Conservation (phyloP, 2,113 vertebrate genomes). For the Spea bombifrons region DNA sequence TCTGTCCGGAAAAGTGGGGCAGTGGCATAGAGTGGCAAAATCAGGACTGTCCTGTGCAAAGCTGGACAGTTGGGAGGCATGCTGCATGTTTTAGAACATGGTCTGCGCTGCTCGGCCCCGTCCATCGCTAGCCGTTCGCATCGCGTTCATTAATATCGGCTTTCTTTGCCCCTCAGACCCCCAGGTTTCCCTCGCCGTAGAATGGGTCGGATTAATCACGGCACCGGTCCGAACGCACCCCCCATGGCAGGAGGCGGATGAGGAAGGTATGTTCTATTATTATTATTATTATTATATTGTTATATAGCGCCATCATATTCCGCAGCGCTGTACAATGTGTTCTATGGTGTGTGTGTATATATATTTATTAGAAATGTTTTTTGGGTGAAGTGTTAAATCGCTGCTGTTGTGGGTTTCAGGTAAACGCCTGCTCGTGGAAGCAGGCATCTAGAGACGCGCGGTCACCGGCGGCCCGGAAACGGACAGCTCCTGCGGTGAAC, state of each 20-base stretch:
- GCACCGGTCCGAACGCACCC: conserved; percentile 80
- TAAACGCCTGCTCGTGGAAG: conserved; percentile 85
- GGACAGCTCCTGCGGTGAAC: conserved; percentile 42
- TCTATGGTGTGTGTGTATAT: too few species aligned
- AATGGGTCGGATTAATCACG: conserved; percentile 88
- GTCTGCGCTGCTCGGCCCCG: too few species aligned
- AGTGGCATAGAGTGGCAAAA: too few species aligned
- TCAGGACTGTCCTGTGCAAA: too few species aligned
- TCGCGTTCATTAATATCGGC: too few species aligned
- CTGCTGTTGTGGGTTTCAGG: conserved; percentile 62
- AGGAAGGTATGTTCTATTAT: conserved; percentile 80
- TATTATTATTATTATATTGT: conserved; percentile 32
- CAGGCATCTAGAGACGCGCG: conserved; percentile 69
- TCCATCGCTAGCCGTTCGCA: too few species aligned
- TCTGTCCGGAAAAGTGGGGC: too few species aligned
- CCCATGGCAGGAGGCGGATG: conserved; percentile 97
- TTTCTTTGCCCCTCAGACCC: conserved; percentile 65
- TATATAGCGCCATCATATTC: neutral
- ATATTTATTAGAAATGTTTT: neutral
- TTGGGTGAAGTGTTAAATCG: neutral
- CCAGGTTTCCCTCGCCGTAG: conserved; percentile 82
- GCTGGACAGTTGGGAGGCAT: too few species aligned
- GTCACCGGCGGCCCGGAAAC: conserved; percentile 52
- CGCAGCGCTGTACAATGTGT: too few species aligned
- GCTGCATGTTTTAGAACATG: too few species aligned